These are phyloP conservation scores for Columbina picui DNA, from an alignment of 2,113 vertebrate genomes.

Conservation along the genomic window DNA sequence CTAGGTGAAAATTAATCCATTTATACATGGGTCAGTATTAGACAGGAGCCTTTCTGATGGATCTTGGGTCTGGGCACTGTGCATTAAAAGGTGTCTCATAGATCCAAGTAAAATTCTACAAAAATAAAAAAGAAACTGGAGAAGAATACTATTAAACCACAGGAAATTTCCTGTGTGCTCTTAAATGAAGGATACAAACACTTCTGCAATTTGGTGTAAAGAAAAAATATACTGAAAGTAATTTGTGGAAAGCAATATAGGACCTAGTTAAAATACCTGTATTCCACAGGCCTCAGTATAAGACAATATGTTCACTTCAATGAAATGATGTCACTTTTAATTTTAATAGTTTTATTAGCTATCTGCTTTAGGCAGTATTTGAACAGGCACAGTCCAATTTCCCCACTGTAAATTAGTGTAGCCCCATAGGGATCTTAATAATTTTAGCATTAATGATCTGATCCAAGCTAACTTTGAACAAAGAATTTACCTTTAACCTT, in stretches of 20 bases:
- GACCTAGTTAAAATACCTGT: background rate
- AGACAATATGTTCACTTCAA: background rate
- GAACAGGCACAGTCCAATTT: background rate
- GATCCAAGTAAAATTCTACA: background rate
- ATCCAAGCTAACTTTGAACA: background rate
- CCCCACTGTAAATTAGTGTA: background rate
- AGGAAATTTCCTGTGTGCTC: background rate
- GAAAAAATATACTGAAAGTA: background rate
- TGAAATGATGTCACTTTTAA: background rate
- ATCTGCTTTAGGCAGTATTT: background rate
- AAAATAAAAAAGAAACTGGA: background rate
- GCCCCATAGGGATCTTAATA: background rate
- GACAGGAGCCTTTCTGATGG: background rate
- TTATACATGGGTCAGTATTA: background rate
- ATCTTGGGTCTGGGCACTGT: background rate
- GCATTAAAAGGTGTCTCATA: background rate
- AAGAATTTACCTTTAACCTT: background rate
- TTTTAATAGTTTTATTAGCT: background rate
- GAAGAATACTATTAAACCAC: background rate
- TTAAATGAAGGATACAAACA: background rate
- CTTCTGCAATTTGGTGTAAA: background rate
- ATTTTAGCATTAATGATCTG: conserved; percentile 5
- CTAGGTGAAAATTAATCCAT: background rate
- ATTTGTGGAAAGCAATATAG: background rate
- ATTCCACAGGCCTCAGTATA: background rate